A percentile compares a stretch with the other conserved stretches of the same genome.
phyloP scores from a whole-genome alignment of 2,113 vertebrate genomes.

The Helogale parvula region DNA sequence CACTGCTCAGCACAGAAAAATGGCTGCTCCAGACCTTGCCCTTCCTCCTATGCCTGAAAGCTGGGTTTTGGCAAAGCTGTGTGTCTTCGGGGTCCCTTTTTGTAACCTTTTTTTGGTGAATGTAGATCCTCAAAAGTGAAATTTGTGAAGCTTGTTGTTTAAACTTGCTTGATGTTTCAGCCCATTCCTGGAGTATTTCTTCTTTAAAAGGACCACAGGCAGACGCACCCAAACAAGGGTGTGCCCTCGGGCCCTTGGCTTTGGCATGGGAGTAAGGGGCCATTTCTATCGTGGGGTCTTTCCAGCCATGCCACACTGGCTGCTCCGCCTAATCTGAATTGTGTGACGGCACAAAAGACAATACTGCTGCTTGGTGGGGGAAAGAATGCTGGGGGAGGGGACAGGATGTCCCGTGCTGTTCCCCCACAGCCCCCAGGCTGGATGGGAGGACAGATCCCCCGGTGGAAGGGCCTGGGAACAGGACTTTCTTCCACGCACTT shows the following conservation, averaged over 20 bases:
- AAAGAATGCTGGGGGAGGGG: constrained; percentile 20
- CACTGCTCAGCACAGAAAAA: too few species aligned
- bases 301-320: background rate
- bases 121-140: background rate
- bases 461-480: constrained; percentile 67
- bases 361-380: background rate
- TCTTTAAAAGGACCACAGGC: background rate
- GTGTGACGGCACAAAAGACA: constrained; percentile 40
- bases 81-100: background rate
- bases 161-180: background rate
- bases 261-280: fast-evolving
- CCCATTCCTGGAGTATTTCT: background rate
- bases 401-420: constrained; percentile 46
- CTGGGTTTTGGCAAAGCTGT: background rate
- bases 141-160: background rate
- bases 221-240: background rate
- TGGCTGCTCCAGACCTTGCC: background rate
- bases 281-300: background rate
- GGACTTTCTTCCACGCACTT: background rate
- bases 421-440: background rate
- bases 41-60: background rate
- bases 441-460: constrained; percentile 14
- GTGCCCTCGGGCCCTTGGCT: background rate
- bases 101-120: fast-evolving
- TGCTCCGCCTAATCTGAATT: background rate